phyloP scores from a whole-genome alignment of 2,888 invertebrate species.

The Xylocampa areola region DNA sequence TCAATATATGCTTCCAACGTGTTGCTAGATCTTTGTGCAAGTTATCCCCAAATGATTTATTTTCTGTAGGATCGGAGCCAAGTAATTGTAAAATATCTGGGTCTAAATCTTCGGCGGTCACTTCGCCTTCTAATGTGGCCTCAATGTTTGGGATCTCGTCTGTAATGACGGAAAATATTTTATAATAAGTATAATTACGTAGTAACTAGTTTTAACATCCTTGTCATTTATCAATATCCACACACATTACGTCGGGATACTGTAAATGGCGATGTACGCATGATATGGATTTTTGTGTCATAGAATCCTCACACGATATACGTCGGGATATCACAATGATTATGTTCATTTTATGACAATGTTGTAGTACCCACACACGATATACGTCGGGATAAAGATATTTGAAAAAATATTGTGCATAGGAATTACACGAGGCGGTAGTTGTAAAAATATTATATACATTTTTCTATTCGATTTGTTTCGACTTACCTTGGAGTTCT shows the following conservation, averaged over 20 bases:
- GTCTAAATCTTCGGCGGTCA: background rate
- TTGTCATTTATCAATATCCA: background rate
- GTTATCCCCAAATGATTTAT: background rate
- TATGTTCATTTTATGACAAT: conserved; percentile 5
- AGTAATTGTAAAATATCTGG: conserved; percentile 9
- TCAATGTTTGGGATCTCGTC: background rate
- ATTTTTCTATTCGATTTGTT: background rate
- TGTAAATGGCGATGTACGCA: background rate
- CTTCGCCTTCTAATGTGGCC: background rate
- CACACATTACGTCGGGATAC: conserved; percentile 4
- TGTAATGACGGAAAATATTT: background rate
- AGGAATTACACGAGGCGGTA: background rate
- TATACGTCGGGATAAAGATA: conserved; percentile 1
- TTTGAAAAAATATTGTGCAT: background rate
- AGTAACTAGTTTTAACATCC: background rate
- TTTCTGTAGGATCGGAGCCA: background rate
- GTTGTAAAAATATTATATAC: background rate
- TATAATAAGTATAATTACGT: background rate
- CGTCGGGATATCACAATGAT: conserved; percentile 9
- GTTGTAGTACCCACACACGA: conserved; percentile 1
- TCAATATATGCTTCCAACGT: conserved; percentile 8
- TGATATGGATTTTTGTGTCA: background rate
- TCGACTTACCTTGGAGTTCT: conserved; percentile 1
- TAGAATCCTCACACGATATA: conserved; percentile 5
- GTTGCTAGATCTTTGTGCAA: conserved; percentile 2